A percentile compares a stretch with the other conserved stretches of the same genome.
phyloP scores from a whole-genome alignment of 2,888 invertebrate genomes.

The Polyploca ridens region DNA sequence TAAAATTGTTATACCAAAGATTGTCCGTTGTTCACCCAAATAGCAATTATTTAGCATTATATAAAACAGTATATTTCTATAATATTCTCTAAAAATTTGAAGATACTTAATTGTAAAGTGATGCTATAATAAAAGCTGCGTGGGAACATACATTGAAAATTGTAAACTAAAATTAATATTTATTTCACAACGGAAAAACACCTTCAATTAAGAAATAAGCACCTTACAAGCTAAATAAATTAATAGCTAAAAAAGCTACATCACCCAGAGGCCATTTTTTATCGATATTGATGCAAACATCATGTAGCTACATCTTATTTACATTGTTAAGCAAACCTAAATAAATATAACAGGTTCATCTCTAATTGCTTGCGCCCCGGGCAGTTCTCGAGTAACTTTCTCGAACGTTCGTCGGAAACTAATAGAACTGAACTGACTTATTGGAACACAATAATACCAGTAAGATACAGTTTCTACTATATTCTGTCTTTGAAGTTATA shows the following conservation, averaged over 20 bases:
- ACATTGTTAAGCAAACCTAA: not conserved
- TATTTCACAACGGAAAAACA: too few relatives aligned
- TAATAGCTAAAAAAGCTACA: not conserved
- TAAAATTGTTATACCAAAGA: too few relatives aligned
- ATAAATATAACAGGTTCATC: slow-evolving; percentile 10
- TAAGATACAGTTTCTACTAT: not conserved
- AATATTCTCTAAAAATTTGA: too few relatives aligned
- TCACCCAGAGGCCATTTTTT: not conserved
- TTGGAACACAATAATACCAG: slow-evolving; percentile 1
- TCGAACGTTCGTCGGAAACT: slow-evolving; percentile 6
- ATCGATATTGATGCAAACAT: slow-evolving; percentile 12
- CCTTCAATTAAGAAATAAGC: too few relatives aligned
- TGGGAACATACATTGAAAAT: too few relatives aligned
- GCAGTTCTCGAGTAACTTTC: slow-evolving; percentile 4
- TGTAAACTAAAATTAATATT: too few relatives aligned
- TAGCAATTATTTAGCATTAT: too few relatives aligned
- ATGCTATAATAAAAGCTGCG: too few relatives aligned
- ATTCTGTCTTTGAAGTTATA: not conserved
- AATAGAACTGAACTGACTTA: not conserved
- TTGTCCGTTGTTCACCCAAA: too few relatives aligned
- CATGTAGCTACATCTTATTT: not conserved
- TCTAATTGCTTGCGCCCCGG: slow-evolving; percentile 11
- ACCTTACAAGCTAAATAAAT: not conserved
- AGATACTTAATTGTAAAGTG: too few relatives aligned
- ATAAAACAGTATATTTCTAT: too few relatives aligned